Evolutionary conservation across 1,140 invertebrate species (phyloP).

Genomic region (Drosophila paulistorum): DNA sequence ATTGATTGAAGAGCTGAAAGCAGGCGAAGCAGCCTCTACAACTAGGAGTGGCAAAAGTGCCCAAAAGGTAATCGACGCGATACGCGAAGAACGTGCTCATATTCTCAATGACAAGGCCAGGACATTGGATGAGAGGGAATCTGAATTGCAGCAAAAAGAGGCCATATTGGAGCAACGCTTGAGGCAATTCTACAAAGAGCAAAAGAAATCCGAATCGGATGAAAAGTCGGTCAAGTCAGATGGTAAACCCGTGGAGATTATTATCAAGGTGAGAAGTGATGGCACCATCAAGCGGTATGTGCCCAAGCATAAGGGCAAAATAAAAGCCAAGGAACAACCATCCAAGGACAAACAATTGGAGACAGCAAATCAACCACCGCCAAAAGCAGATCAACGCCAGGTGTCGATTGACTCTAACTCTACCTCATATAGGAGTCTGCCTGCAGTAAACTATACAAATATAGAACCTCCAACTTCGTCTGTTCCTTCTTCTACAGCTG

Average conservation of each 20-base stretch:
- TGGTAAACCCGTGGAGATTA: slow-evolving; percentile 66
- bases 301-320: slow-evolving; percentile 36
- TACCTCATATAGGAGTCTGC: slow-evolving; percentile 71
- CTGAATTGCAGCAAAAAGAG: slow-evolving; percentile 67
- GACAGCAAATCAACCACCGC: background rate
- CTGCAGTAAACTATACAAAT: slow-evolving; percentile 53
- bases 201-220: slow-evolving; percentile 19
- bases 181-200: slow-evolving; percentile 53
- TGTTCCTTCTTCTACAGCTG: background rate
- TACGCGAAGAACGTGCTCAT: slow-evolving; percentile 60
- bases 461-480: slow-evolving; percentile 6
- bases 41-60: slow-evolving; percentile 37
- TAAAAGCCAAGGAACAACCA: slow-evolving; percentile 2
- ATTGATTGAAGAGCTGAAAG: slow-evolving; percentile 59
- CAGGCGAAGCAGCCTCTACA: slow-evolving; percentile 29
- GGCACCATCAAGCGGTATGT: slow-evolving; percentile 58
- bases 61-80: slow-evolving; percentile 59
- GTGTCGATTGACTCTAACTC: slow-evolving; percentile 74
- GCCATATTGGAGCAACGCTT: slow-evolving; percentile 66
- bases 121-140: slow-evolving; percentile 49
- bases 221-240: background rate
- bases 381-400: slow-evolving; percentile 45
- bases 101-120: slow-evolving; percentile 39
- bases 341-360: slow-evolving; percentile 1
- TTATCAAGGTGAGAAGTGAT: slow-evolving; percentile 72